These are phyloP conservation scores for Cyclopterus lumpus DNA, from an alignment of 2,797 vertebrate species.

Conservation along the genomic window DNA sequence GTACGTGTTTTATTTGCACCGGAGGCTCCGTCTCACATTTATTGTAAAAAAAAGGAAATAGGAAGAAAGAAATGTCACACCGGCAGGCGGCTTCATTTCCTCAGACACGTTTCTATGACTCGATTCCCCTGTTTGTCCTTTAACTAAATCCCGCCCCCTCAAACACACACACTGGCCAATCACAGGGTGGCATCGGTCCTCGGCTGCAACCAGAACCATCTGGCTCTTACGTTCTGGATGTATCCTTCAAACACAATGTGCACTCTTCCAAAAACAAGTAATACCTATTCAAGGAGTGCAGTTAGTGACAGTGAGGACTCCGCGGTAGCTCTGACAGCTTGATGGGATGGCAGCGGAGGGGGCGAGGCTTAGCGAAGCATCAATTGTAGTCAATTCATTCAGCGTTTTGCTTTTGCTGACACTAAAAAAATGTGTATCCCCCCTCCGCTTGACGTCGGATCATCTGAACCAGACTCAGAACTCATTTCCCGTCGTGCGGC, in stretches of 20 bases:
- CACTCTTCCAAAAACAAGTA: no score
- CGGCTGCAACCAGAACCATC: no score
- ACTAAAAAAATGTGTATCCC: neutral
- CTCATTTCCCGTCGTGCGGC: neutral
- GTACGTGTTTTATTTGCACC: neutral
- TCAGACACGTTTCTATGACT: neutral
- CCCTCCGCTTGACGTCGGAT: slow-evolving; percentile 10
- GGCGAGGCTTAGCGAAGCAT: neutral
- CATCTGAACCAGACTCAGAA: slow-evolving; percentile 13
- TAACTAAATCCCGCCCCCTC: neutral
- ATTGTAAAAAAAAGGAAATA: neutral
- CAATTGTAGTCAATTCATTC: neutral
- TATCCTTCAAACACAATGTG: neutral
- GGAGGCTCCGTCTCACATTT: neutral
- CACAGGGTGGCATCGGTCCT: no score
- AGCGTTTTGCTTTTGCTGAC: neutral
- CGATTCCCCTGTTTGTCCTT: slow-evolving; percentile 6
- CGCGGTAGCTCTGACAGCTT: no score
- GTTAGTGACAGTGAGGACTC: neutral
- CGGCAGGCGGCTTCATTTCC: slow-evolving; percentile 4
- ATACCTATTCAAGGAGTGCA: neutral
- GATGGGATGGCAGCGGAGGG: no score
- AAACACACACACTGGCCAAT: no score
- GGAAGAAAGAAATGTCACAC: neutral
- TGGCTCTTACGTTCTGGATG: no score